These are phyloP conservation scores for Plecotus auritus DNA, from an alignment of 2,113 vertebrate species.

Conservation along the genomic window DNA sequence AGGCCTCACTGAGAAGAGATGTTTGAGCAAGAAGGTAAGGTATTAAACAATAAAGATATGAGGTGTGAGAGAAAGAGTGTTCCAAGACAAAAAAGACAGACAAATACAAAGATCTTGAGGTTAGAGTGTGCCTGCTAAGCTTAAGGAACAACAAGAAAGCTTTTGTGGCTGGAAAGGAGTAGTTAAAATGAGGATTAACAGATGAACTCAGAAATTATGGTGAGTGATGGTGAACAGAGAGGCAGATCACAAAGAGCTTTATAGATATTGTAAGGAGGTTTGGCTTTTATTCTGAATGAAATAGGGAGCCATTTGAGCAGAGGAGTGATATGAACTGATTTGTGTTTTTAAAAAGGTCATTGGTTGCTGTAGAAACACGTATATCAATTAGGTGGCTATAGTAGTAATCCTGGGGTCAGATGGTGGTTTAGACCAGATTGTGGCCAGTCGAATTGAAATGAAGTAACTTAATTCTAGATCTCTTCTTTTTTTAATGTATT, in stretches of 20 bases:
- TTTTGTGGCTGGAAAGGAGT: not conserved
- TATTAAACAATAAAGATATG: not conserved
- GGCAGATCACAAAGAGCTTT: not conserved
- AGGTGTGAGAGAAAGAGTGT: not conserved
- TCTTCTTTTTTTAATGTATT: not conserved
- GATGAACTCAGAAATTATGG: not conserved
- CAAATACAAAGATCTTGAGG: not conserved
- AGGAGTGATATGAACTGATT: not conserved
- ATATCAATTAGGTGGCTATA: not conserved
- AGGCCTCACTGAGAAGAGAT: not conserved
- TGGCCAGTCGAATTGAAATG: not conserved
- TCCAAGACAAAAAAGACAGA: not conserved
- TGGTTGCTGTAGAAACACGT: not conserved
- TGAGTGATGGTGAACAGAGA: not conserved
- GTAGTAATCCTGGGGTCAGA: not conserved
- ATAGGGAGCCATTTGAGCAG: not conserved
- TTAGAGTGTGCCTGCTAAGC: not conserved
- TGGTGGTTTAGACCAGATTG: not conserved
- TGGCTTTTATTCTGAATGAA: not conserved
- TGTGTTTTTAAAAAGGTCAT: not conserved
- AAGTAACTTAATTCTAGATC: not conserved
- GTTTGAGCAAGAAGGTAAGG: not conserved
- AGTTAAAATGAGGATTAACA: not conserved
- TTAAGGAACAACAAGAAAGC: not conserved
- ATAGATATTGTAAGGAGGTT: not conserved